Evolutionary conservation across 2,113 vertebrate species (phyloP).

Genomic region (Archilochus colubris): DNA sequence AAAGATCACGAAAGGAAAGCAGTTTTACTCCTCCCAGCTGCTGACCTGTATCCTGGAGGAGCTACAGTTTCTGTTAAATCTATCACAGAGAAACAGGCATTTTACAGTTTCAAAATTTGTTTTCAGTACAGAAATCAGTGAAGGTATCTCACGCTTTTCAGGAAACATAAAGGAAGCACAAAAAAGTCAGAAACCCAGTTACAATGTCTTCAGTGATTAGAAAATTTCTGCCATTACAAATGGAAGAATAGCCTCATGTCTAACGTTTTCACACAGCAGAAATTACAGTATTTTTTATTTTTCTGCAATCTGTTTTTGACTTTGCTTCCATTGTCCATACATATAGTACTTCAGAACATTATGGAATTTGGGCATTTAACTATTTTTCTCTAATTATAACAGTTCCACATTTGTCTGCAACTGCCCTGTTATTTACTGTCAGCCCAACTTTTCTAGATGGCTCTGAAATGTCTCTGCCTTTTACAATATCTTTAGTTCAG

Average conservation of each 20-base stretch:
- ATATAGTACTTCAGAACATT: neutral
- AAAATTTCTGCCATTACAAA: neutral
- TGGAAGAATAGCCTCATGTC: neutral
- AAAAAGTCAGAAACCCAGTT: neutral
- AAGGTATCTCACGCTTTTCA: conserved; percentile 44
- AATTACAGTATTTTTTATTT: neutral
- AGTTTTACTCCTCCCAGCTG: neutral
- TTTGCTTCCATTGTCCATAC: neutral
- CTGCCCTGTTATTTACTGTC: neutral
- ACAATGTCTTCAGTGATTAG: neutral
- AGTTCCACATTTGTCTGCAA: neutral
- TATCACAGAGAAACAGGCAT: neutral
- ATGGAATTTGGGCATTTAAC: neutral
- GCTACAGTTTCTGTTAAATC: neutral
- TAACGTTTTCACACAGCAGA: neutral
- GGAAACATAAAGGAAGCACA: conserved; percentile 42
- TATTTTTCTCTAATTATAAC: neutral
- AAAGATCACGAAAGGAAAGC: conserved; percentile 2
- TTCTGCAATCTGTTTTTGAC: neutral
- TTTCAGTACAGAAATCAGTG: neutral
- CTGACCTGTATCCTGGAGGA: conserved; percentile 37
- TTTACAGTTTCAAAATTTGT: neutral
- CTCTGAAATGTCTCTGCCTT: neutral
- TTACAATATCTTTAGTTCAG: neutral
- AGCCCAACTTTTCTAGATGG: neutral